Percentiles rank a stretch among this genome's conserved stretches.
These are phyloP conservation scores for Melieria picta DNA, from an alignment of 2,888 invertebrate species.

Conservation along the genomic window DNA sequence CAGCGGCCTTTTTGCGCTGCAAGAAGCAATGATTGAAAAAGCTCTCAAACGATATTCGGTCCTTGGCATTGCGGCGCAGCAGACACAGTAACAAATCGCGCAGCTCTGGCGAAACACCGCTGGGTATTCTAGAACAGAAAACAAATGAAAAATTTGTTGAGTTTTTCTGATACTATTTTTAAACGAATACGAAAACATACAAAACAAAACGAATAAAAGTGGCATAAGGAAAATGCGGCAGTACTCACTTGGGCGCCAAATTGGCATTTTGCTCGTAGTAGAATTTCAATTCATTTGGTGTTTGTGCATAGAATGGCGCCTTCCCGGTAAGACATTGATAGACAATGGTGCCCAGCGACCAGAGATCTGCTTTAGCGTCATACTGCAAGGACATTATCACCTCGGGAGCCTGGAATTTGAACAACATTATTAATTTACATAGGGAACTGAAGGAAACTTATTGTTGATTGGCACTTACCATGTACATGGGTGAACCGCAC, in stretches of 20 bases:
- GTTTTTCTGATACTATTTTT: conserved; percentile 26
- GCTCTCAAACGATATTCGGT: conserved; percentile 94
- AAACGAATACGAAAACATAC: conserved; percentile 18
- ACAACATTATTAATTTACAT: not conserved
- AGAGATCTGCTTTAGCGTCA: conserved; percentile 98
- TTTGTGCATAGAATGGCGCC: conserved; percentile 98
- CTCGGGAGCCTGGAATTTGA: conserved; percentile 84
- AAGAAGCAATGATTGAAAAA: conserved; percentile 96
- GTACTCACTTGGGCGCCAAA: conserved; percentile 85
- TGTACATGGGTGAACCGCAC: conserved; percentile 99
- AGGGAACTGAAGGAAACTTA: not conserved
- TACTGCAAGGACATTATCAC: conserved; percentile 99
- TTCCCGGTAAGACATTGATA: conserved; percentile 98
- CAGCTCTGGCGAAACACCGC: conserved; percentile 90
- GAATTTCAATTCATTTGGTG: conserved; percentile 95
- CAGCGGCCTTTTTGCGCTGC: conserved; percentile 72
- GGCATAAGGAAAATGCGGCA: not conserved
- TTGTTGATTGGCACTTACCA: conserved; percentile 73
- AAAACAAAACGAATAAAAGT: not conserved
- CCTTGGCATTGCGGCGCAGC: conserved; percentile 90
- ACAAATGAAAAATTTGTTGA: conserved; percentile 25
- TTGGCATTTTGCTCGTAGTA: conserved; percentile 96
- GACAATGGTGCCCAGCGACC: conserved; percentile 99
- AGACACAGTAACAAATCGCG: conserved; percentile 87
- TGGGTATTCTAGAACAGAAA: conserved; percentile 79